These are phyloP conservation scores for Perdita meconis DNA, from an alignment of 2,888 invertebrate species.

Conservation along the genomic window DNA sequence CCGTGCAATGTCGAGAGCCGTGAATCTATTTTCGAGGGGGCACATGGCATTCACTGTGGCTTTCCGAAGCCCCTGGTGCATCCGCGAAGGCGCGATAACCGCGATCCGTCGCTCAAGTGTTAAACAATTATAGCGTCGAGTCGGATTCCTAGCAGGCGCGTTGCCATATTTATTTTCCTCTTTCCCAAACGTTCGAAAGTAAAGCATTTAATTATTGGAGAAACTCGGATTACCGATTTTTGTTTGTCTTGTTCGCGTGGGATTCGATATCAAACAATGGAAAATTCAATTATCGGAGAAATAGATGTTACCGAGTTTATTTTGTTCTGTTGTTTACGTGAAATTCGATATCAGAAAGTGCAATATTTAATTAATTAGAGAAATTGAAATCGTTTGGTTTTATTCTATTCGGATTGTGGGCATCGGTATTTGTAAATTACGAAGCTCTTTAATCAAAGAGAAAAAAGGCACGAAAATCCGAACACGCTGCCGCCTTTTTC, in stretches of 20 bases:
- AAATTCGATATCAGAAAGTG: too few species aligned
- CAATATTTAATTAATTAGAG: too few species aligned
- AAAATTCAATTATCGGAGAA: too few species aligned
- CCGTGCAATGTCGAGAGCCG: constrained; percentile 57
- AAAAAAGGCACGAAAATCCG: constrained; percentile 10
- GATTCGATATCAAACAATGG: too few species aligned
- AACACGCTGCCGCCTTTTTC: constrained; percentile 13
- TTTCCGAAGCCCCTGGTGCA: constrained; percentile 10
- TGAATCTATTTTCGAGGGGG: constrained; percentile 64
- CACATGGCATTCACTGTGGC: constrained; percentile 34
- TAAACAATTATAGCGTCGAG: constrained; percentile 13
- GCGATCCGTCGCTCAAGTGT: constrained; percentile 35
- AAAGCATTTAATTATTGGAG: background rate
- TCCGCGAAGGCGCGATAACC: constrained; percentile 40
- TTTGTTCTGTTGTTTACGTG: too few species aligned
- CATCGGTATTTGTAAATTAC: too few species aligned
- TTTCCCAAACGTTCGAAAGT: too few species aligned
- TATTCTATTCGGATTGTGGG: too few species aligned
- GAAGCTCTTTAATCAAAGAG: background rate
- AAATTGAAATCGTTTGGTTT: too few species aligned
- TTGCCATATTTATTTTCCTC: background rate
- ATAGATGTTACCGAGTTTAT: too few species aligned
- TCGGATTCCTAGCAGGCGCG: background rate
- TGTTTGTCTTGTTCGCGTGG: too few species aligned
- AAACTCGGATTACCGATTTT: background rate